Percentiles rank a stretch among this genome's conserved stretches.
phyloP scores from a whole-genome alignment of 2,113 vertebrate genomes.

The Mobula birostris region DNA sequence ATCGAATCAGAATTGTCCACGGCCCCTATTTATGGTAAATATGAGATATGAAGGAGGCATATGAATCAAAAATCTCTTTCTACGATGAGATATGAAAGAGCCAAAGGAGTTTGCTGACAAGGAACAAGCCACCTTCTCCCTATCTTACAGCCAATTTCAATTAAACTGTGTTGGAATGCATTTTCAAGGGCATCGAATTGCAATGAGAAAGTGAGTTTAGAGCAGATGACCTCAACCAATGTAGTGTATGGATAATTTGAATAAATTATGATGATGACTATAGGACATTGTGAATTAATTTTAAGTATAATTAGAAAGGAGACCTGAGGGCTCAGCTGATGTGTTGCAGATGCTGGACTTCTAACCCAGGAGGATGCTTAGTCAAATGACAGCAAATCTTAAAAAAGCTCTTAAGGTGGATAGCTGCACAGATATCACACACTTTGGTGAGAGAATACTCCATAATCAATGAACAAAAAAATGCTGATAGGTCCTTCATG shows the following conservation, averaged over 20 bases:
- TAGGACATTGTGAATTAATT: not conserved
- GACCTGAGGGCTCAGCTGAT: not conserved
- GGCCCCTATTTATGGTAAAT: not conserved
- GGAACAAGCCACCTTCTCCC: not conserved
- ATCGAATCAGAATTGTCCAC: no score
- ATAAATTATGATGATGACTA: slow-evolving; percentile 27
- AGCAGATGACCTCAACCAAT: not conserved
- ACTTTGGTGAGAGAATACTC: not conserved
- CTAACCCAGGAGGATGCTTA: not conserved
- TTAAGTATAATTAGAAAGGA: slow-evolving; percentile 30
- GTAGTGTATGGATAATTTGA: not conserved
- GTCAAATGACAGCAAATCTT: not conserved
- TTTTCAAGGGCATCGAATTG: slow-evolving; percentile 14
- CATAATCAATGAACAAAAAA: not conserved
- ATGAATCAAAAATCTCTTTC: not conserved
- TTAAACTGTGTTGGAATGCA: slow-evolving; percentile 6
- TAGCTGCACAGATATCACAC: not conserved
- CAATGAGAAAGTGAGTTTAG: not conserved
- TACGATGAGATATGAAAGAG: not conserved
- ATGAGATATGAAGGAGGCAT: not conserved
- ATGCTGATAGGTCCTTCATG: not conserved
- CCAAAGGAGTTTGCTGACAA: not conserved
- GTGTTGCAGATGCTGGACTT: not conserved
- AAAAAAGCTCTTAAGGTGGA: not conserved
- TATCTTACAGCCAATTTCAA: not conserved